Evolutionary conservation across 2,888 invertebrate genomes (phyloP).

Genomic region (Megamerina dolium): DNA sequence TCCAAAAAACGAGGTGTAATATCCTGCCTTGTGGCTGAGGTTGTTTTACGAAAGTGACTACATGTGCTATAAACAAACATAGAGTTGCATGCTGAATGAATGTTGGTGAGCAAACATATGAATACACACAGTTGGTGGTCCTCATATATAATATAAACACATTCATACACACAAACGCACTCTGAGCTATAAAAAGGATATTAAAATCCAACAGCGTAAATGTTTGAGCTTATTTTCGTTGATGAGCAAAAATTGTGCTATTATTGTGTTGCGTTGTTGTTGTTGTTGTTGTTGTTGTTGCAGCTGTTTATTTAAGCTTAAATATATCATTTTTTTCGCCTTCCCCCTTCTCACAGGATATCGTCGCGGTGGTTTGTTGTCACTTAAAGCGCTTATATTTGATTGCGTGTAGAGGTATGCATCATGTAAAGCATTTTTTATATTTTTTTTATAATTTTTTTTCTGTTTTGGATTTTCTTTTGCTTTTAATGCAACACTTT

Average conservation of each 20-base stretch:
- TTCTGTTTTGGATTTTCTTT: background rate
- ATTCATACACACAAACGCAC: too few species aligned
- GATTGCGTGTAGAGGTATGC: background rate
- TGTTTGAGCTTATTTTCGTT: constrained; percentile 1
- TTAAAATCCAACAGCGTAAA: constrained; percentile 1
- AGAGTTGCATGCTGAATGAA: too few species aligned
- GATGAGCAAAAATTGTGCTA: background rate
- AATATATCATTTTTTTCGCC: background rate
- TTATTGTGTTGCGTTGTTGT: background rate
- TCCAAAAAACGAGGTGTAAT: too few species aligned
- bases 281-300: background rate
- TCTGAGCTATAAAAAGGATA: background rate
- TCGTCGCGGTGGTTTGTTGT: background rate
- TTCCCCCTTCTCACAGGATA: background rate
- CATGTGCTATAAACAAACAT: too few species aligned
- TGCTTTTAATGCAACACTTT: background rate
- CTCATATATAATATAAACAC: background rate
- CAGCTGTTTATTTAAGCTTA: background rate
- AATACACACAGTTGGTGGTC: constrained; percentile 3
- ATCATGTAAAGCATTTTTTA: background rate
- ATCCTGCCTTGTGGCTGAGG: background rate
- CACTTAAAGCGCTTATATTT: background rate
- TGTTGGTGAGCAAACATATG: background rate
- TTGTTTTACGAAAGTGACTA: too few species aligned
- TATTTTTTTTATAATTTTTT: too few species aligned